Evolutionary conservation across 2,888 invertebrate genomes (phyloP).

Genomic region (Ypsolopha scabrella): DNA sequence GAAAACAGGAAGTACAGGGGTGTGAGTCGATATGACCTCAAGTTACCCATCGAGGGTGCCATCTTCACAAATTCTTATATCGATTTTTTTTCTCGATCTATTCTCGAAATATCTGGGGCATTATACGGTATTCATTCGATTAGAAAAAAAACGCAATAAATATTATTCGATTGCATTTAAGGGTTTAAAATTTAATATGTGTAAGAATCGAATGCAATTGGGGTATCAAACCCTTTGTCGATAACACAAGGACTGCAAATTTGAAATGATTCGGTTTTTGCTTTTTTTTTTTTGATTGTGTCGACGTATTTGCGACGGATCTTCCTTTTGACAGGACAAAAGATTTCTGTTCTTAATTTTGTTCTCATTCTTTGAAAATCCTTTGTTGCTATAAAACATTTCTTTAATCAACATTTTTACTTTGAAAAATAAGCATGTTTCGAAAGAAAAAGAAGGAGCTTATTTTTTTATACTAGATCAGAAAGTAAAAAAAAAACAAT

Average conservation of each 20-base stretch:
- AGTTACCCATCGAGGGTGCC: constrained; percentile 60
- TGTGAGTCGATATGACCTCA: constrained; percentile 66
- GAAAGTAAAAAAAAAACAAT: no score
- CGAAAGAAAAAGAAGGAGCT: neutral
- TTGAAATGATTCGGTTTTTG: constrained; percentile 20
- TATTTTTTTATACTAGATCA: constrained; percentile 6
- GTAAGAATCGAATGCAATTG: constrained; percentile 35
- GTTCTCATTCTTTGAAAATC: constrained; percentile 16
- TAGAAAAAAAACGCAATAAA: constrained; percentile 61
- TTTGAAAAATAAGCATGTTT: no score
- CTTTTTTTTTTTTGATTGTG: constrained; percentile 20
- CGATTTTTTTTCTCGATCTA: constrained; percentile 18
- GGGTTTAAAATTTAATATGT: constrained; percentile 61
- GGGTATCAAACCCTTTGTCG: constrained; percentile 29
- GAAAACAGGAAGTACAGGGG: constrained; percentile 61
- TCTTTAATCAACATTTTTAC: constrained; percentile 2
- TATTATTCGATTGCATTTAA: constrained; percentile 65
- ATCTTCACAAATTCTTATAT: constrained; percentile 20
- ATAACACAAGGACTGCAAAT: constrained; percentile 34
- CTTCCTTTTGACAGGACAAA: constrained; percentile 18
- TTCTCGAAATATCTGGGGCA: constrained; percentile 53
- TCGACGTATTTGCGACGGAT: constrained; percentile 21
- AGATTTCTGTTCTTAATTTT: constrained; percentile 26
- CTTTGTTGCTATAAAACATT: constrained; percentile 11
- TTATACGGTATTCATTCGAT: constrained; percentile 38